Base-by-base conservation (phyloP, 2,888 invertebrate species). In the Stratiomys singularior region DNA sequence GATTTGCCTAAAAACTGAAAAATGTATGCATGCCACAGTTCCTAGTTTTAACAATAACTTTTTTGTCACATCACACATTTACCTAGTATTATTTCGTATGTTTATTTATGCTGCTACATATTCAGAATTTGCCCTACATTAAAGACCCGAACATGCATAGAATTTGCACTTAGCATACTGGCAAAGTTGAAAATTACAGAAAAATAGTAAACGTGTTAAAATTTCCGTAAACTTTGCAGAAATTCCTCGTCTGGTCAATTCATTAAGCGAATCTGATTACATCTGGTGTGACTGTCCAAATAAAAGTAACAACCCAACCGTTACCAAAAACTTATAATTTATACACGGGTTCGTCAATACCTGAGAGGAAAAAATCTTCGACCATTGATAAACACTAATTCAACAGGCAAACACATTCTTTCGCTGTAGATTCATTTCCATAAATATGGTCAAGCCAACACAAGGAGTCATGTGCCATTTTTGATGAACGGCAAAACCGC, bases 351-450 rank as follows among this genome's bases (percentile, higher is more conserved):
- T 52, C 15, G 15, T 9, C 15, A 15, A 52, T 52, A n/a, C 52
- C 37, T 37, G 9, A 37, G 37, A 2, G 15, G n/a, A 25, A 60
- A 60, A 60, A 60, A 60, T 60, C 9, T 66, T 30, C 37, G 9
- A 37, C 21, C 66, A 66, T 66, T 66, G 37, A 30, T 66, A 27
- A 52, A 21, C 66, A 37, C 37, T 66, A 66, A 37, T 66, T 66
- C 28, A n/a, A 18, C 37, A 9, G 66, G 28, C 64, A 23, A 64
- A 66, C 37, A 30, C 15, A 13, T 63, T 63, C 27, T 66, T 30
- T 21, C 18, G 9, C n/a, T 27, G 27, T 11, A 9, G 4, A 66
- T 7, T 66, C 66, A 30, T 37, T 66, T 60, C 58, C 58, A 60
- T 25, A 23, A 25, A 52, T n/a, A 52, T 52, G 15, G 23, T 21